Conservation (phyloP, 2,797 vertebrate species). For the Melanotaenia nigrans region DNA sequence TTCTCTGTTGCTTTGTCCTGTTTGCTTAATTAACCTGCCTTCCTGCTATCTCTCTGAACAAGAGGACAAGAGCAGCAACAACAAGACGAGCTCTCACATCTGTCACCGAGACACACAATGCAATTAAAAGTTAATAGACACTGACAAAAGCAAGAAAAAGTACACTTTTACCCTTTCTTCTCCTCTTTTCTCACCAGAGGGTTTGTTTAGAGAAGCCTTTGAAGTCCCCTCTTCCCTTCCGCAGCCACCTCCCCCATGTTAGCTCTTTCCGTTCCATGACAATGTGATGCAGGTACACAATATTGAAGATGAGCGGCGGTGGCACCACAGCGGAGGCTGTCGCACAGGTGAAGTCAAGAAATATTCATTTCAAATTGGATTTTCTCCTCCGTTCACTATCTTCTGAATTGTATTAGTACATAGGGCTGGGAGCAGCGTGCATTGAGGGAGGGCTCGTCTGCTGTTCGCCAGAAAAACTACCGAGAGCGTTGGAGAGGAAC, state of each 20-base stretch:
- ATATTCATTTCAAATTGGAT: slow-evolving; percentile 77
- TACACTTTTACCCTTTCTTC: slow-evolving; percentile 57
- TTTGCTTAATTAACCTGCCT: slow-evolving; percentile 67
- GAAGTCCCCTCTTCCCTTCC: slow-evolving; percentile 58
- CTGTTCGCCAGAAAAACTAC: slow-evolving; percentile 37
- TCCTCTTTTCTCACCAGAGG: slow-evolving; percentile 65
- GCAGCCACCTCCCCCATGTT: slow-evolving; percentile 19
- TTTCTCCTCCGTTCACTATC: slow-evolving; percentile 62
- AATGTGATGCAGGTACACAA: slow-evolving; percentile 67
- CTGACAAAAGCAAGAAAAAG: slow-evolving; percentile 65
- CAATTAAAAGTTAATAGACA: slow-evolving; percentile 82
- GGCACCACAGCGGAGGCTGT: slow-evolving; percentile 49
- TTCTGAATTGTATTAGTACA: slow-evolving; percentile 69
- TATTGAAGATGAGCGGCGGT: slow-evolving; percentile 54
- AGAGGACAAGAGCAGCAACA: slow-evolving; percentile 41
- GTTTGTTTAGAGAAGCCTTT: slow-evolving; percentile 81
- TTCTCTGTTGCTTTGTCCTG: slow-evolving; percentile 50
- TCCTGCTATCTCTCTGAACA: slow-evolving; percentile 51
- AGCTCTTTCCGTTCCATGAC: slow-evolving; percentile 52
- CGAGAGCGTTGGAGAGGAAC: slow-evolving; percentile 55
- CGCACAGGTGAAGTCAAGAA: slow-evolving; percentile 62
- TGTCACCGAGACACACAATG: slow-evolving; percentile 65
- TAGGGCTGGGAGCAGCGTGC: slow-evolving; percentile 46
- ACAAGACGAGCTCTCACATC: slow-evolving; percentile 63
- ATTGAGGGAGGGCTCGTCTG: slow-evolving; percentile 36